Percentiles rank a stretch among this genome's conserved stretches.
phyloP scores from a whole-genome alignment of 1,140 invertebrate species.

The Phortica variegata region DNA sequence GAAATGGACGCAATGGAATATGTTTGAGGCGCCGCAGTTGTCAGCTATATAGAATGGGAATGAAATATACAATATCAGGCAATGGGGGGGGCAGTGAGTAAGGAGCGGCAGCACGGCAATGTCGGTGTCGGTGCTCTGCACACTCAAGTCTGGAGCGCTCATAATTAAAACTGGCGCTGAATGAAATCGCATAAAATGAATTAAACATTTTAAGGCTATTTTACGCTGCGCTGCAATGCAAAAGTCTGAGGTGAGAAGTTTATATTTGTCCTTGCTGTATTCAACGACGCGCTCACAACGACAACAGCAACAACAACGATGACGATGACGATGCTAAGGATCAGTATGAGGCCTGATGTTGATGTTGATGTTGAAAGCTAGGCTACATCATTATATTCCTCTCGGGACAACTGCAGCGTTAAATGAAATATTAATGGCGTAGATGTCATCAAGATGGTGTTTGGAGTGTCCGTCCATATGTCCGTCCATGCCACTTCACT shows the following conservation, averaged over 20 bases:
- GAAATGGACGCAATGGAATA: too few species aligned
- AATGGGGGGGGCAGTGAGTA: not conserved
- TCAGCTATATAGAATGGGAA: not conserved
- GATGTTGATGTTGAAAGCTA: not conserved
- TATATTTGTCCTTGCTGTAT: constrained; percentile 19
- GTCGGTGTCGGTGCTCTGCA: not conserved
- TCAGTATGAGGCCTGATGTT: not conserved
- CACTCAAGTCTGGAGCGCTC: constrained; percentile 12
- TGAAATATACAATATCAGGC: too few species aligned
- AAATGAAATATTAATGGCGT: constrained; percentile 52
- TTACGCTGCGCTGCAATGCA: too few species aligned
- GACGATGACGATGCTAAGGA: too few species aligned
- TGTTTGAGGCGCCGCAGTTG: too few species aligned
- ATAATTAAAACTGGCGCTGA: constrained; percentile 52
- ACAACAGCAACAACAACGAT: too few species aligned
- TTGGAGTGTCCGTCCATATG: too few species aligned
- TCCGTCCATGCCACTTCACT: too few species aligned
- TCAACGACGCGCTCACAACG: too few species aligned
- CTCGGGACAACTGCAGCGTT: constrained; percentile 52
- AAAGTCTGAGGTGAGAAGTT: not conserved
- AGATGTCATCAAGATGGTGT: constrained; percentile 38
- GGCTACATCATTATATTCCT: constrained; percentile 19
- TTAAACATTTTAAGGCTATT: constrained; percentile 55
- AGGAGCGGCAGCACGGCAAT: not conserved
- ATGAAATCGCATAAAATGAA: constrained; percentile 56